These are phyloP conservation scores for Euglossa dilemma DNA, from an alignment of 1,140 invertebrate genomes.

Conservation along the genomic window DNA sequence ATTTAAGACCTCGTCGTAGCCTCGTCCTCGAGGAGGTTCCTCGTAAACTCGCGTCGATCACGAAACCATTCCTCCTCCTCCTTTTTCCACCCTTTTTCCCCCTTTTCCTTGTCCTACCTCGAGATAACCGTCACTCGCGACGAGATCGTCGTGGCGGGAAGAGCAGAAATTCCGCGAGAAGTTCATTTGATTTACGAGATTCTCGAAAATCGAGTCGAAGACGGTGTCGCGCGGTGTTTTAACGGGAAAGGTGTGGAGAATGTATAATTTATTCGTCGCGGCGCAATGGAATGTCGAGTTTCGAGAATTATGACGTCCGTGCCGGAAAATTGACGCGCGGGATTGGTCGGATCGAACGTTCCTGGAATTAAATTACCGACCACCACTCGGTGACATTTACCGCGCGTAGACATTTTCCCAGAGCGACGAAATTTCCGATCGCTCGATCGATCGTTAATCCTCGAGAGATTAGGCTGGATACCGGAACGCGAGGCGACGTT, in stretches of 20 bases:
- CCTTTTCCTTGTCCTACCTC: no score
- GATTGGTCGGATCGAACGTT: background rate
- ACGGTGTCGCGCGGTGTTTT: no score
- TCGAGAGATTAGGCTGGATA: background rate
- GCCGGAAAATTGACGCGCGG: background rate
- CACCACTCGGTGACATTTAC: background rate
- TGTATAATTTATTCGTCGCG: background rate
- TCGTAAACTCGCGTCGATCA: slow-evolving; percentile 1
- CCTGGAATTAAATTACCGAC: background rate
- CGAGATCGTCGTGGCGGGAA: no score
- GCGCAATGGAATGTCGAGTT: background rate
- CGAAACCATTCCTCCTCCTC: background rate
- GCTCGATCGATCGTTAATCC: background rate
- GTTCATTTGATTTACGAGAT: no score
- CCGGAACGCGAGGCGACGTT: background rate
- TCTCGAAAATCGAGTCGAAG: no score
- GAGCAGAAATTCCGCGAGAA: no score
- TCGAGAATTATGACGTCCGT: slow-evolving; percentile 21
- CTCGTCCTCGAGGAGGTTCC: background rate
- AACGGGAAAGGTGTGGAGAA: background rate
- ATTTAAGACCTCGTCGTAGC: slow-evolving; percentile 25
- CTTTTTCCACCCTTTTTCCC: no score
- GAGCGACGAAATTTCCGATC: background rate
- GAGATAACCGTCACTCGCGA: no score
- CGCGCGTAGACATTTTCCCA: no score